Base-by-base conservation (phyloP, 1,140 invertebrate genomes). In the Cydia fagiglandana region DNA sequence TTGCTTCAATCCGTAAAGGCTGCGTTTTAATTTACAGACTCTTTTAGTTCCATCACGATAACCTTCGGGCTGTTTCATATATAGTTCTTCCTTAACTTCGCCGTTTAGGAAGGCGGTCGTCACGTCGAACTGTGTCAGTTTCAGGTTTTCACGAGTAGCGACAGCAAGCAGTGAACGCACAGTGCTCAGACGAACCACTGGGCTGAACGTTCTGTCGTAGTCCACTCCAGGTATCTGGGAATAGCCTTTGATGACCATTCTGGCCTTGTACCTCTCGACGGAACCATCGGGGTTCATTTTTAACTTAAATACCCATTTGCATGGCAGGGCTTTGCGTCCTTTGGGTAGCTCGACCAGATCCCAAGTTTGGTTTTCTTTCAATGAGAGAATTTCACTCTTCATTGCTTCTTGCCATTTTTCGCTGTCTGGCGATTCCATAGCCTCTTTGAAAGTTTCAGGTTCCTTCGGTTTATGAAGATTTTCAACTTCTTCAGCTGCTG, bases 221-320 rank as follows among this genome's bases (percentile, higher is more conserved):
- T 89, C 85, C 20, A 89, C 74, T 17, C 86, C 87, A 56, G 77
- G 73, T 66, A 74, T 76, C 76, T 88, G 84, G 10, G 17, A 50
- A 61, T 77, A 91, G 10, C 86, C 88, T 78, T 83, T 86, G 28
- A 80, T 86, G 38, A 93, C 89, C 47, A 91, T 78, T 64, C 88
- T 78, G n/a, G 93, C 88, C 81, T 93, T 94, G 75, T 83, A 92
- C 47, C 76, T 70, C 12, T 77, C 79, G 24, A 82, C 74, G 30
- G 78, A 76, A 17, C 85, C 86, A 74, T 84, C 76, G 61, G 70
- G 56, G 61, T 86, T 76, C 30, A 64, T 61, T 83, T 93, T 93
- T 5, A 84, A 74, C 78, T 82, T 84, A 74, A 84, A 92, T 9
- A 91, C 82, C 91, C 88, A 92, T 83, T 87, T 89, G 30, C 74